phyloP scores from a whole-genome alignment of 2,113 vertebrate genomes.

The Cynocephalus volans region DNA sequence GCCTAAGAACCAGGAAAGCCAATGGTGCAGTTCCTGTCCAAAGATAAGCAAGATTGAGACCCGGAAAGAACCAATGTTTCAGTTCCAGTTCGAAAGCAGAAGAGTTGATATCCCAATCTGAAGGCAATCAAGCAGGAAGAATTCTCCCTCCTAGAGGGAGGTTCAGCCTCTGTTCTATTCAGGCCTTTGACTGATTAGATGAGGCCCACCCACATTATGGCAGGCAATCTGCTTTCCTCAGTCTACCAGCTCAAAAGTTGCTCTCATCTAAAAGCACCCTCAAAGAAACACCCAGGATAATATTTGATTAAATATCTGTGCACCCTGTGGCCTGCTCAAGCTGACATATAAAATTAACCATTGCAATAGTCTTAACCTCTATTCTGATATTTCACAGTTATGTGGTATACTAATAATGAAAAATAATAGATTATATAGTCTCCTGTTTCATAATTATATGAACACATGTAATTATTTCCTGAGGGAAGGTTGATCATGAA shows the following conservation, averaged over 20 bases:
- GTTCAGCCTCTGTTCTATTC: background rate
- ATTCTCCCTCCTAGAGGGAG: background rate
- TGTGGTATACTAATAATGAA: background rate
- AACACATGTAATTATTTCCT: constrained; percentile 30
- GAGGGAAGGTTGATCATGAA: background rate
- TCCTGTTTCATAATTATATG: background rate
- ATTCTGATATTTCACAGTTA: constrained; percentile 12
- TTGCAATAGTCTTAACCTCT: background rate
- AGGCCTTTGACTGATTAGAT: background rate
- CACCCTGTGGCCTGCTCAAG: background rate
- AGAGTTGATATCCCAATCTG: background rate
- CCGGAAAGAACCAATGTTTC: background rate
- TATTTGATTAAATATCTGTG: constrained; percentile 4
- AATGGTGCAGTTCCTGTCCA: background rate
- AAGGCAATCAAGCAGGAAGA: background rate
- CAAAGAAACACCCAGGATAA: background rate
- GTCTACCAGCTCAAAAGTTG: background rate
- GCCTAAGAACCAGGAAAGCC: background rate
- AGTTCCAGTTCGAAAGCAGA: background rate
- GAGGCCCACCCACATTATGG: background rate
- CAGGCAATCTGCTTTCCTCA: background rate
- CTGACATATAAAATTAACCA: background rate
- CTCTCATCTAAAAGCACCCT: background rate
- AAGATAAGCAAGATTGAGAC: background rate
- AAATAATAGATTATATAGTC: background rate